Base-by-base conservation (phyloP, 2,113 vertebrate species). In the Cynocephalus volans region DNA sequence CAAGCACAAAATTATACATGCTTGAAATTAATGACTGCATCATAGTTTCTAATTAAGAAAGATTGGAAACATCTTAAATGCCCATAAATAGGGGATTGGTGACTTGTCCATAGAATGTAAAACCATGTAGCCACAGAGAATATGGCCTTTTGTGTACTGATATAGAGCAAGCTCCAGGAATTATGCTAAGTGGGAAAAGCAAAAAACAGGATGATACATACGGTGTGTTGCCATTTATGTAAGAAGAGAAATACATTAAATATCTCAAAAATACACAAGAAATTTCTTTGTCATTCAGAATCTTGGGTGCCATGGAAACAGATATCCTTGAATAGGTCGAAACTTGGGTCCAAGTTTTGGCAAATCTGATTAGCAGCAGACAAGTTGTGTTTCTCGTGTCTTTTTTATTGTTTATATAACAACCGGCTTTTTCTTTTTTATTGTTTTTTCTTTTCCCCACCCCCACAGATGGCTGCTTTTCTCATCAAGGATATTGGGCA, bases 41-140 rank as follows among this genome's bases (percentile, higher is more conserved):
- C 79, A 75, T 24, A 94, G 10, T 90, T 72, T 94, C 19, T 85
- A 82, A 60, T 65, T 26, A 90, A 72, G 33, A 70, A 90, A 85
- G 28, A 88, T 12, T 93, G 17, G 52, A 76, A 77, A 31, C 28
- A 60, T 48, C 69, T 64, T 83, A 96, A 87, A 56, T 48, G 36
- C 0, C 2, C 14, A 64, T 50, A 80, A 76, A 36, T 48, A 83
- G 31, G 19, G 13, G 31, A 88, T 56, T 8, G 3, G 8, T 83
- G 50, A 24, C 10, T 91, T 90, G 24, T 79, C 58, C 31, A 67
- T 26, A 62, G 31, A 81, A 72, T 31, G 36, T 18, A 83, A 92
- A 70, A 69, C 33, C 9, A 60, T 2, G 36, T 10, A 17, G 4
- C 15, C 50, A 64, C n/a, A 96, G 45, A 94, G 14, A 88, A 52